Percentiles rank a stretch among this genome's conserved stretches.
Conservation (phyloP, 1,140 invertebrate genomes). For the Euura lappo region DNA sequence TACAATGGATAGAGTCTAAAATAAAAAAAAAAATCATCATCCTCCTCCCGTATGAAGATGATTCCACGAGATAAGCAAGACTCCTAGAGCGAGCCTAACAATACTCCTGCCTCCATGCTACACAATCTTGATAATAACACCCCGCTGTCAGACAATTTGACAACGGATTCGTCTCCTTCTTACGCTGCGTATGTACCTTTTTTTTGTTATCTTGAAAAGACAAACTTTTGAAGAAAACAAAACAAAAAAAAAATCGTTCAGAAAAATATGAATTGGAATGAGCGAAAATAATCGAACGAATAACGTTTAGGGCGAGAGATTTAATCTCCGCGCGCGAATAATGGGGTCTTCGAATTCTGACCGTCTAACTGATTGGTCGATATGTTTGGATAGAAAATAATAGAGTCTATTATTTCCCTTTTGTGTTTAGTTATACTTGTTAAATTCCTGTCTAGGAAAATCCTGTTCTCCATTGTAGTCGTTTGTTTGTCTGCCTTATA, state of each 20-base stretch:
- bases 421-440: neutral
- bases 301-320: neutral
- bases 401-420: neutral
- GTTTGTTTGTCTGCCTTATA: too few species aligned
- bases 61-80: neutral
- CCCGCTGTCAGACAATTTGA: constrained; percentile 48
- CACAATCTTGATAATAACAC: constrained; percentile 48
- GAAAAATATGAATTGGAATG: too few species aligned
- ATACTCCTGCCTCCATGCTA: constrained; percentile 8
- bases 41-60: constrained; percentile 3
- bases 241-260: neutral
- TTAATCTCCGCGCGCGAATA: constrained; percentile 1
- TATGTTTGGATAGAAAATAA: constrained; percentile 7
- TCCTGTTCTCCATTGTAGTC: neutral
- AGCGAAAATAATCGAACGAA: too few species aligned
- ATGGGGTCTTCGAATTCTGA: neutral
- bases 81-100: neutral
- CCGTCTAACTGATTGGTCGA: neutral
- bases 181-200: too few species aligned
- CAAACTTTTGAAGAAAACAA: neutral
- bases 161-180: constrained; percentile 43
- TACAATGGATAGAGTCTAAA: constrained; percentile 14
- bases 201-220: neutral
- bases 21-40: neutral
- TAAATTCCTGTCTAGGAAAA: neutral